phyloP scores from a whole-genome alignment of 2,113 vertebrate species.

The Ctenomys sociabilis region DNA sequence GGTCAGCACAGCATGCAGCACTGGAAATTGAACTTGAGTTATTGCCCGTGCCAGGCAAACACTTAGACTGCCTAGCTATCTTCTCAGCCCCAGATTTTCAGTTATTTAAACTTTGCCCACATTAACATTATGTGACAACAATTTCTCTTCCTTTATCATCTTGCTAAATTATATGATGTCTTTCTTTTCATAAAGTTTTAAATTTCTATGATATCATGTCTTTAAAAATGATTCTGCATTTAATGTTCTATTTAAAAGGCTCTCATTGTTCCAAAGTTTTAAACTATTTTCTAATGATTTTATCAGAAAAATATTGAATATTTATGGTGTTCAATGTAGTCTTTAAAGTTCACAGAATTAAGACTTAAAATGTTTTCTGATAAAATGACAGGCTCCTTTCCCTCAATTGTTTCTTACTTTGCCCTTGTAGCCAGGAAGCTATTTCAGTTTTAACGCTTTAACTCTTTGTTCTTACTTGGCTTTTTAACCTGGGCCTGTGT shows the following conservation, averaged over 20 bases:
- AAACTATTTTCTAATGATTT: neutral
- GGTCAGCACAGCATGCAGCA: no score
- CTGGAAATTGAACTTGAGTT: no score
- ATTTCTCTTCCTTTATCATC: neutral
- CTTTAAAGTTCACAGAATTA: conserved; percentile 14
- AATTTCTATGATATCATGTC: neutral
- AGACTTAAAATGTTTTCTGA: neutral
- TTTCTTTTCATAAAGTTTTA: neutral
- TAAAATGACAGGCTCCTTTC: neutral
- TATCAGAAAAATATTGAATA: neutral
- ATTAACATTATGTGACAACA: neutral
- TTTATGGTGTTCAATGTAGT: neutral
- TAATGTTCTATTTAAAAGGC: neutral
- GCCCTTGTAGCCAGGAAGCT: neutral
- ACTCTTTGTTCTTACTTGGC: neutral
- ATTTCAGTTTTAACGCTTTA: neutral
- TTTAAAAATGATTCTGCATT: neutral
- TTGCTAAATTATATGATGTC: neutral
- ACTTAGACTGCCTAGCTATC: no score
- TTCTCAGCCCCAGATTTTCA: neutral
- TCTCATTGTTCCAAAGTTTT: no score
- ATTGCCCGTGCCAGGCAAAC: no score
- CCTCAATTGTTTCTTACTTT: neutral
- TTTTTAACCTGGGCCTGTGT: neutral
- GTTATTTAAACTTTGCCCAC: neutral